A percentile compares a stretch with the other conserved stretches of the same genome.
phyloP scores from a whole-genome alignment of 2,113 vertebrate species.

The Oryctolagus cuniculus region DNA sequence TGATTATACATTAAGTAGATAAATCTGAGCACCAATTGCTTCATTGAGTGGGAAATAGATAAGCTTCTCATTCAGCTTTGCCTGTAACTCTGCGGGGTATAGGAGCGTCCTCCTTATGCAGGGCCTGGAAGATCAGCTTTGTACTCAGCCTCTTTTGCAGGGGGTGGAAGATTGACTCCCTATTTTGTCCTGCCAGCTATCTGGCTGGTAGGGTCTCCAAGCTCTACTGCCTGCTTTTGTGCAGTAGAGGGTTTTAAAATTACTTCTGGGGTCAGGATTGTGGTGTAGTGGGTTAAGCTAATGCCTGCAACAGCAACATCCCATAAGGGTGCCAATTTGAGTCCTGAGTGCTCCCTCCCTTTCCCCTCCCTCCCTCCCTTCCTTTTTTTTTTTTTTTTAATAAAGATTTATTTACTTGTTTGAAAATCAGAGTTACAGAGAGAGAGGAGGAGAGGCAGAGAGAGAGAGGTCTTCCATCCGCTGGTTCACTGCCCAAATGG shows the following conservation, averaged over 20 bases:
- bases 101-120: not conserved
- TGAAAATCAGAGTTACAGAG: no score
- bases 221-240: not conserved
- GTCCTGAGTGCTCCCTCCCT: no score
- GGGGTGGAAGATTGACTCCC: not conserved
- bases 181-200: not conserved
- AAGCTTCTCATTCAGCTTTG: not conserved
- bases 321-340: no score
- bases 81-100: not conserved
- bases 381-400: no score
- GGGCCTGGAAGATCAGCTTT: not conserved
- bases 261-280: no score
- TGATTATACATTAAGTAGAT: not conserved
- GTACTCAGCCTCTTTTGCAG: not conserved
- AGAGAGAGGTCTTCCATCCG: no score
- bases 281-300: no score
- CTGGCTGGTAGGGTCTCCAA: not conserved
- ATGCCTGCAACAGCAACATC: no score
- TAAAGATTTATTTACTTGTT: no score
- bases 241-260: not conserved
- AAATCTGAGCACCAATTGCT: conserved; percentile 18
- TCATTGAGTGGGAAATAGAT: not conserved
- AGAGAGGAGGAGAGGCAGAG: no score
- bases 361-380: no score
- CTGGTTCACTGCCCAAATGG: no score